Conservation (phyloP, 2,797 vertebrate species). For the Enteromius viviparus region DNA sequence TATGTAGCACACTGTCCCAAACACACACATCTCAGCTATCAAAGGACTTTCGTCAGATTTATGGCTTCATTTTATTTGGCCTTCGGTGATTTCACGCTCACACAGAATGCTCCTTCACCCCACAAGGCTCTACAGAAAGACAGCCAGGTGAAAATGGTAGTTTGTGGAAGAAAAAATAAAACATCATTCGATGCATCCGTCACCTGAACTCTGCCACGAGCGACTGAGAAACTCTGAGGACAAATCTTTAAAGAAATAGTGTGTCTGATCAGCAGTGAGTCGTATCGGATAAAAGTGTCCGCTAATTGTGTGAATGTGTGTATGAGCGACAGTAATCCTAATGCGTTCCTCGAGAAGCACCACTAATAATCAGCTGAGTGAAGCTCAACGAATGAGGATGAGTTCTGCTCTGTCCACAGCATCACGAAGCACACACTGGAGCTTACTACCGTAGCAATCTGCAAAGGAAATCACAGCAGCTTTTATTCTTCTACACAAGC, state of each 20-base stretch:
- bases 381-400: not conserved
- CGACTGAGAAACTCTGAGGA: slow-evolving; percentile 1
- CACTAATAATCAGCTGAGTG: not conserved
- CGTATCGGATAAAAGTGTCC: not conserved
- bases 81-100: slow-evolving; percentile 38
- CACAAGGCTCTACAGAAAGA: not conserved
- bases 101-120: not conserved
- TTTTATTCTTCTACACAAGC: not conserved
- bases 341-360: not conserved
- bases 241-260: not conserved
- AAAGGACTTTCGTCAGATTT: slow-evolving; percentile 40
- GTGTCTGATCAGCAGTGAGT: not conserved
- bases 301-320: not conserved
- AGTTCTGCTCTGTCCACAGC: not conserved
- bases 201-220: slow-evolving; percentile 9
- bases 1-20: slow-evolving; percentile 20
- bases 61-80: slow-evolving; percentile 49
- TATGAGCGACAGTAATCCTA: not conserved
- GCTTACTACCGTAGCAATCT: slow-evolving; percentile 1
- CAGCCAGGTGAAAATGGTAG: slow-evolving; percentile 3
- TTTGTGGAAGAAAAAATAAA: slow-evolving; percentile 15
- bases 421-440: not conserved
- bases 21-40: slow-evolving; percentile 28
- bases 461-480: not conserved
- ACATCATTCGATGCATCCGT: slow-evolving; percentile 13